Base-by-base conservation (phyloP, 2,113 vertebrate species). In the Elachura formosa region DNA sequence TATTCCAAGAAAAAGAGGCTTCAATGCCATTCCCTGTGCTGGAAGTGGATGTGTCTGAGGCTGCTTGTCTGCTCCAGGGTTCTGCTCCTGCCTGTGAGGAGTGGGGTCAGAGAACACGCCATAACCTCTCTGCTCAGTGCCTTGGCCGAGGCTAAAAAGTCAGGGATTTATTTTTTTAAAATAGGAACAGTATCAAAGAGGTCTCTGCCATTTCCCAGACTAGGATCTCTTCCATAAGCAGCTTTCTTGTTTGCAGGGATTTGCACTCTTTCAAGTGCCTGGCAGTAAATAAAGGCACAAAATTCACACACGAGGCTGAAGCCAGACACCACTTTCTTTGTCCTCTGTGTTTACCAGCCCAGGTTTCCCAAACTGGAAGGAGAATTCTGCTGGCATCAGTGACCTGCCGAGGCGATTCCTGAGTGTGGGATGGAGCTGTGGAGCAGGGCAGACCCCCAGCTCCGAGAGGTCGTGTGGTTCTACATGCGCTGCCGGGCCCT, bases 401-500 rank as follows among this genome's bases (percentile, higher is more conserved):
- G 74, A 91, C 36, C 67, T 23, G 5, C 67, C 11, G 54, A 61
- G 41, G 52, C 55, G 14, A 1, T 62, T 34, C 19, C 12, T 0
- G 3, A 26, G 71, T 14, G 54, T 9, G 61, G 77, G 13, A 98
- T 97, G 97, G 85, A 75, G 67, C 73, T 49, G 87, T 56, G 86
- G 97, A 84, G 94, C 76, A 10, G 87, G 34, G 77, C 17, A 38
- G 97, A 98, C 55, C 96, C 97, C 11, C 76, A 84, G 79, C 78
- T 96, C 72, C 97, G 87, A 55, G 97, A 97, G 80, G 98, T 99
- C 33, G 20, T 98, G 77, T 72, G 95, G 55, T 99, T 99, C 93
- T 98, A 98, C 1, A 34, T 96, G 63, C 52, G 97, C 73, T 99
- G 98, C 90, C 98, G 99, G 61, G 96, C 96, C n/a, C 84, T 98